Evolutionary conservation across 2,888 invertebrate species (phyloP).

Genomic region (Norana najaformis): DNA sequence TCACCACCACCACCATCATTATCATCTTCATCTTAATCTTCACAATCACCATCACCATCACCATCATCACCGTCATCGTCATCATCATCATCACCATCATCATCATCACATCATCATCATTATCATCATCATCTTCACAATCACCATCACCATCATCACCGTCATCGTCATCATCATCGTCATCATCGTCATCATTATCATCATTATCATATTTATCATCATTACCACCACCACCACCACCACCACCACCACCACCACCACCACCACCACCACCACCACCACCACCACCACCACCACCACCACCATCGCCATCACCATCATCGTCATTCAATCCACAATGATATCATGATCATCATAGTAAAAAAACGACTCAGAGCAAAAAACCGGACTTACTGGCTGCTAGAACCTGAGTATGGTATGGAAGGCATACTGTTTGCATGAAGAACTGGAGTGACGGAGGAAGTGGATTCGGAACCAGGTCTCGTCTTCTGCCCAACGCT

Average conservation of each 20-base stretch:
- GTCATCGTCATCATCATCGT: not conserved
- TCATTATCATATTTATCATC: not conserved
- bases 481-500: not conserved
- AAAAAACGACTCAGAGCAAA: not conserved
- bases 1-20: not conserved
- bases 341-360: not conserved
- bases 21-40: not conserved
- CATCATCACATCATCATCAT: too few relatives aligned
- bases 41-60: too few relatives aligned
- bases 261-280: not conserved
- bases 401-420: constrained; percentile 9
- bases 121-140: too few relatives aligned
- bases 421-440: constrained; percentile 29
- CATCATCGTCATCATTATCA: too few relatives aligned
- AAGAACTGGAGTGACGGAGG: not conserved
- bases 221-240: not conserved
- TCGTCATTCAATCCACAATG: too few relatives aligned
- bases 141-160: not conserved
- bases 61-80: not conserved
- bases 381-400: not conserved
- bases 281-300: not conserved
- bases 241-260: too few relatives aligned
- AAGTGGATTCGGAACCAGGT: not conserved
- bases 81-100: not conserved
- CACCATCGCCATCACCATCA: not conserved